These are phyloP conservation scores for Pangasius larnaudii DNA, from an alignment of 2,797 vertebrate genomes.

Conservation along the genomic window DNA sequence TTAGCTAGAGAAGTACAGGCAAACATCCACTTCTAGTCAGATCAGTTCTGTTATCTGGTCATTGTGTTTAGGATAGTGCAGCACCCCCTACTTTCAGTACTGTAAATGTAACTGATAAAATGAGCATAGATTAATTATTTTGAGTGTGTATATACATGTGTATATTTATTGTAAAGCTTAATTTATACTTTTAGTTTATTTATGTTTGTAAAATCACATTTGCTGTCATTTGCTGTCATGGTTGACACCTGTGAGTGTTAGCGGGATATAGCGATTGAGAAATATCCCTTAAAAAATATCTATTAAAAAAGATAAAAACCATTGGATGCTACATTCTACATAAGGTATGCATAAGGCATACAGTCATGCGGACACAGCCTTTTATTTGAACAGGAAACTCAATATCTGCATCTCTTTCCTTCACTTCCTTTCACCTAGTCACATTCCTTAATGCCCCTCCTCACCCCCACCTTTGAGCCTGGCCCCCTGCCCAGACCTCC, in stretches of 20 bases:
- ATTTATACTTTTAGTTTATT: not conserved
- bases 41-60: not conserved
- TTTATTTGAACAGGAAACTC: not conserved
- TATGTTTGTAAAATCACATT: not conserved
- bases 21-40: not conserved
- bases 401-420: slow-evolving; percentile 41
- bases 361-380: not conserved
- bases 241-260: not conserved
- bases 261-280: not conserved
- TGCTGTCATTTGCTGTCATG: not conserved
- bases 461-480: slow-evolving; percentile 64
- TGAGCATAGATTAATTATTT: not conserved
- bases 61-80: not conserved
- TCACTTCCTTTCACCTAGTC: slow-evolving; percentile 37
- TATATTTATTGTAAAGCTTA: not conserved
- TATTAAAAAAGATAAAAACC: no score
- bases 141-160: not conserved
- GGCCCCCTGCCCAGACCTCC: slow-evolving; percentile 70
- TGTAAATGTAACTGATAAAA: not conserved
- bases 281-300: no score
- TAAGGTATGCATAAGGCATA: no score
- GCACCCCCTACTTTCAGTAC: not conserved
- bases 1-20: not conserved
- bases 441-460: slow-evolving; percentile 48
- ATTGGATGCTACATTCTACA: no score